A percentile compares a stretch with the other conserved stretches of the same genome.
phyloP scores from a whole-genome alignment of 2,113 vertebrate species.

The Rhagologus leucostigma region DNA sequence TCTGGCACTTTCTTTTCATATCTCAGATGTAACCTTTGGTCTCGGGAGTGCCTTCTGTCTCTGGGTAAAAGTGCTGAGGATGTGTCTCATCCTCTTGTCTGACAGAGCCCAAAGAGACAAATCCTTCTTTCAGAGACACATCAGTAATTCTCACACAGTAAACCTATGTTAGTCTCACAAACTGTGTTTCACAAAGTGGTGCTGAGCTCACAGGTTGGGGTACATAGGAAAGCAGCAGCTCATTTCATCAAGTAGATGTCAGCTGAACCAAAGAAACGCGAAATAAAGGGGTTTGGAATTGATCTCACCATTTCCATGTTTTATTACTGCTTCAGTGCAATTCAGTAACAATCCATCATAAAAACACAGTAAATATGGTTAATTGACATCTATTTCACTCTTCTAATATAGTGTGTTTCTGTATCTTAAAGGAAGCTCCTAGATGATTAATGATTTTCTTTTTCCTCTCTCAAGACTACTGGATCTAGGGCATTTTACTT shows the following conservation, averaged over 20 bases:
- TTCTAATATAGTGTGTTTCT: background rate
- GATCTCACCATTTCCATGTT: background rate
- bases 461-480: background rate
- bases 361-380: background rate
- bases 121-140: background rate
- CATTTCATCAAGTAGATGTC: background rate
- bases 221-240: background rate
- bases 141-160: background rate
- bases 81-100: background rate
- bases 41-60: background rate
- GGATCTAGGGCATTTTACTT: background rate
- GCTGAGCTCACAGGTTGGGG: background rate
- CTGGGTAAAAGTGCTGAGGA: background rate
- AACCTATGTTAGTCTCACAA: background rate
- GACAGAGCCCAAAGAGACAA: background rate
- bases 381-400: background rate
- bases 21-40: background rate
- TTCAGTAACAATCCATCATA: background rate
- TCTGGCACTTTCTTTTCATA: background rate
- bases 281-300: background rate
- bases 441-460: background rate
- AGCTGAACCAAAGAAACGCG: background rate
- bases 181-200: background rate
- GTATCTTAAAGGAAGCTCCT: background rate
- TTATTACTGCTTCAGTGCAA: background rate